phyloP scores from a whole-genome alignment of 2,888 invertebrate species.

The Coelopa pilipes region DNA sequence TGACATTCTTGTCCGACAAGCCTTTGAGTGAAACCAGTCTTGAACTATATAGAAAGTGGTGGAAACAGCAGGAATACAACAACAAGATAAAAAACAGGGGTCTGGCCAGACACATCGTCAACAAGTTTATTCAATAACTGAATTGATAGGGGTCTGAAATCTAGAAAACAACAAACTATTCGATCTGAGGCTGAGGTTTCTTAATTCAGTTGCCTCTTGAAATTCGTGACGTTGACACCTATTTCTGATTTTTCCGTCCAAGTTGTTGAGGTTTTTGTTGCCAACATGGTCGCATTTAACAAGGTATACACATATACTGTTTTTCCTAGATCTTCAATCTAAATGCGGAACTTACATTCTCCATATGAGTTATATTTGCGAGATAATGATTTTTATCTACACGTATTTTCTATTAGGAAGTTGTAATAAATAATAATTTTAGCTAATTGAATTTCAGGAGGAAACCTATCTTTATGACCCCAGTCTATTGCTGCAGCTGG shows the following conservation, averaged over 20 bases:
- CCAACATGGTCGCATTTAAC: constrained; percentile 10
- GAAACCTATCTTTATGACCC: constrained; percentile 74
- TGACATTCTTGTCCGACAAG: not conserved
- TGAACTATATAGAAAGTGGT: constrained; percentile 35
- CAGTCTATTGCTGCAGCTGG: constrained; percentile 73
- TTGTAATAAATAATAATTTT: too few relatives aligned
- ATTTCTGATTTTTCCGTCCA: too few relatives aligned
- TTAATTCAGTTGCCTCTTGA: constrained; percentile 40
- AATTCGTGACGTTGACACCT: constrained; percentile 52
- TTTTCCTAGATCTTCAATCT: constrained; percentile 1
- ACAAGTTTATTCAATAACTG: not conserved
- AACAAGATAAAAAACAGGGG: not conserved
- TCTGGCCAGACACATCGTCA: not conserved
- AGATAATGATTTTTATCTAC: not conserved
- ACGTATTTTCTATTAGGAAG: too few relatives aligned
- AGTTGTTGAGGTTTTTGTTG: constrained; percentile 7
- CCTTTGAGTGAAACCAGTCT: constrained; percentile 27
- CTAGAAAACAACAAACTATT: not conserved
- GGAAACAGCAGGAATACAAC: not conserved
- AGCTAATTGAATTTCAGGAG: too few relatives aligned
- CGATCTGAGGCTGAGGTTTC: not conserved
- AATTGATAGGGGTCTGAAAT: too few relatives aligned
- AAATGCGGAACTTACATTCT: not conserved
- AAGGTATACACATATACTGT: constrained; percentile 3
- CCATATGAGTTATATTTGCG: not conserved